Percentiles rank a stretch among this genome's conserved stretches.
phyloP scores from a whole-genome alignment of 2,888 invertebrate species.

The Drosophila peninsularis region DNA sequence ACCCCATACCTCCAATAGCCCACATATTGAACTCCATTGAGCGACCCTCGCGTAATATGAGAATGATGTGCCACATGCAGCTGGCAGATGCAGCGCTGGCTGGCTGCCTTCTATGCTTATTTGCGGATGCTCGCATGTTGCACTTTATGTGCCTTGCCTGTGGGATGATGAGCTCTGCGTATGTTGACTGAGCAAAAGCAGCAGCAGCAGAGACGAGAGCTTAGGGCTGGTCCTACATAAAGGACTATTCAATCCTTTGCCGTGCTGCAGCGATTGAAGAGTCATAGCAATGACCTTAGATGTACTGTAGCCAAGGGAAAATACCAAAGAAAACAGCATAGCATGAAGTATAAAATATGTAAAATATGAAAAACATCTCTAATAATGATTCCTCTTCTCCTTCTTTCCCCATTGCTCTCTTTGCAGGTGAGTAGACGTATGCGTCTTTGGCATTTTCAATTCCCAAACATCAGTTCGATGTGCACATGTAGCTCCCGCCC shows the following conservation, averaged over 20 bases:
- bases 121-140: constrained; percentile 54
- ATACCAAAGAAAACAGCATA: constrained; percentile 12
- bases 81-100: constrained; percentile 20
- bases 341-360: constrained; percentile 13
- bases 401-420: constrained; percentile 33
- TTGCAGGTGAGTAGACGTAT: constrained; percentile 69
- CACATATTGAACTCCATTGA: neutral
- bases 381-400: constrained; percentile 33
- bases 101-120: constrained; percentile 55
- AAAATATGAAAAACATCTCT: constrained; percentile 18
- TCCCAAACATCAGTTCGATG: constrained; percentile 28
- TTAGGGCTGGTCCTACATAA: neutral
- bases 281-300: constrained; percentile 69
- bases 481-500: neutral
- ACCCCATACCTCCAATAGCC: neutral
- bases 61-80: constrained; percentile 15
- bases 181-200: neutral
- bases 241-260: constrained; percentile 5
- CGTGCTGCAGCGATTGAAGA: constrained; percentile 34
- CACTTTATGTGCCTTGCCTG: constrained; percentile 47
- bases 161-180: constrained; percentile 49
- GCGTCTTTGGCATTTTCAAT: constrained; percentile 43
- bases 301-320: constrained; percentile 20
- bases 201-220: neutral
- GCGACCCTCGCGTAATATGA: constrained; percentile 26